Evolutionary conservation across 2,113 vertebrate genomes (phyloP).

Genomic region (Notothenia coriiceps): DNA sequence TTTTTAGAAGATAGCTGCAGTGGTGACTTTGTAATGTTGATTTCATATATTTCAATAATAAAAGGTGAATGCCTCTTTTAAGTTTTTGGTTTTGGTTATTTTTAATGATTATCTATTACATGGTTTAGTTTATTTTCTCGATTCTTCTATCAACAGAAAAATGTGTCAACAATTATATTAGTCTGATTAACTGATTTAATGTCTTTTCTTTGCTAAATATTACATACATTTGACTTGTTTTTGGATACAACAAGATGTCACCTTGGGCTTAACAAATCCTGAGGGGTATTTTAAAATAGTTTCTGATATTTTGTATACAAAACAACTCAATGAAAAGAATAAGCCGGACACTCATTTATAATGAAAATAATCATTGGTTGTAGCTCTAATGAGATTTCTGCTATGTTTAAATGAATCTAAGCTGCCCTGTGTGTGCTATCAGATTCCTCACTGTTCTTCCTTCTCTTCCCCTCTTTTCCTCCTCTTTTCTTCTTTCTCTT

Average conservation of each 20-base stretch:
- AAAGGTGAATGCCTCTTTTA: slow-evolving; percentile 3
- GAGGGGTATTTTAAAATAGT: neutral
- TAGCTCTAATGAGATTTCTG: neutral
- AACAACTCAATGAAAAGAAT: neutral
- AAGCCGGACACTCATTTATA: neutral
- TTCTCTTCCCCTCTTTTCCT: neutral
- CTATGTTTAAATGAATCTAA: neutral
- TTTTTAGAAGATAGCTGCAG: slow-evolving; percentile 28
- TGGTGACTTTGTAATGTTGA: slow-evolving; percentile 38
- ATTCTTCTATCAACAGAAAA: no score
- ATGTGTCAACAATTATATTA: no score
- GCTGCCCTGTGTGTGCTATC: neutral
- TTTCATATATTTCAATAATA: slow-evolving; percentile 55
- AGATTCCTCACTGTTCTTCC: neutral
- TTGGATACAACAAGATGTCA: neutral
- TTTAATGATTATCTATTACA: neutral
- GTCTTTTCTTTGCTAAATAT: no score
- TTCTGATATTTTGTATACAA: neutral
- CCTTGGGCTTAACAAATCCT: neutral
- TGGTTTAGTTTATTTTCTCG: neutral
- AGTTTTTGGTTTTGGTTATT: neutral
- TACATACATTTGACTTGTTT: neutral
- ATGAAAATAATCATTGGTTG: neutral
- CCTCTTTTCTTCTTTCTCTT: neutral
- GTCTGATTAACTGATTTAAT: no score